Conservation (phyloP, 2,113 vertebrate genomes). For the Oryctolagus cuniculus region DNA sequence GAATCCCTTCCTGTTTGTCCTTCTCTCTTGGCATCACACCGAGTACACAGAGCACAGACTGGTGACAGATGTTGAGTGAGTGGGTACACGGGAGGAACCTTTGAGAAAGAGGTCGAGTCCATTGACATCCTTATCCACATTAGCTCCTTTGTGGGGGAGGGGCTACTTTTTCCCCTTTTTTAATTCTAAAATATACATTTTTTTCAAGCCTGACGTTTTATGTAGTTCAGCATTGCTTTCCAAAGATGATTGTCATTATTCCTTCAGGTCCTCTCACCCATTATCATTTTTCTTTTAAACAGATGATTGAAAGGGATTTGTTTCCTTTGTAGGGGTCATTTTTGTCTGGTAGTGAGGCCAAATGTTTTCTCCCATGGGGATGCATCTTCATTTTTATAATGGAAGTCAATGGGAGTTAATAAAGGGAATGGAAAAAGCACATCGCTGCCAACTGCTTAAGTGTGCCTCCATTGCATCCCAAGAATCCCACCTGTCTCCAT, state of each 20-base stretch:
- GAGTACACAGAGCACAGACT: not conserved
- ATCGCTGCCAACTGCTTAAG: conserved; percentile 64
- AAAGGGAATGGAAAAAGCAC: conserved; percentile 75
- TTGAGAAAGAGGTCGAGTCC: not conserved
- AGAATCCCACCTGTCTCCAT: conserved; percentile 68
- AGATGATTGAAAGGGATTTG: conserved; percentile 73
- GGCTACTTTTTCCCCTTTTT: not conserved
- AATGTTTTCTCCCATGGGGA: conserved; percentile 69
- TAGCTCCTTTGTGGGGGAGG: not conserved
- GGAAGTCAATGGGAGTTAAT: conserved; percentile 79
- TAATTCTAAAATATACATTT: not conserved
- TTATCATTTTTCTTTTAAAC: conserved; percentile 69
- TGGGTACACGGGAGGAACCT: not conserved
- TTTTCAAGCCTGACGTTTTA: not conserved
- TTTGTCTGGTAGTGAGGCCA: conserved; percentile 69
- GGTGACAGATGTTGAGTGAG: not conserved
- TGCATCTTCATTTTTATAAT: conserved; percentile 80
- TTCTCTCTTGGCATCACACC: not conserved
- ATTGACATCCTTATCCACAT: not conserved
- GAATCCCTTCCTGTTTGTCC: not conserved
- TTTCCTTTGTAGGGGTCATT: conserved; percentile 59
- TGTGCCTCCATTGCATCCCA: not conserved
- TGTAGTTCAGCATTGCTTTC: not conserved
- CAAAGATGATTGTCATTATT: conserved; percentile 15
- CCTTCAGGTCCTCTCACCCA: conserved; percentile 43